These are phyloP conservation scores for Chionodraco myersi DNA, from an alignment of 2,113 vertebrate genomes.

Conservation along the genomic window DNA sequence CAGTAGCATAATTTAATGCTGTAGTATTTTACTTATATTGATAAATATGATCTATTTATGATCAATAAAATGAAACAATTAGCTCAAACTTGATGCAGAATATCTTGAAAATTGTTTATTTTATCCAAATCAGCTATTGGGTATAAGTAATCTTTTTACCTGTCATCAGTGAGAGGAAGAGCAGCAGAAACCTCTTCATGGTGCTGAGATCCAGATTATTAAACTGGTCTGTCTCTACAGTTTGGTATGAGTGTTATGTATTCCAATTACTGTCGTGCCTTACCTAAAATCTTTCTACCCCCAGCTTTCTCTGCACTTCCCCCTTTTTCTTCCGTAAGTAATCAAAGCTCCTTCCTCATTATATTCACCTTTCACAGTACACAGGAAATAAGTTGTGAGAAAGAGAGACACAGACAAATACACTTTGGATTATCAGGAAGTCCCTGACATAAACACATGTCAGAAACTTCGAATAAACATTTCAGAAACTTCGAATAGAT, in stretches of 20 bases:
- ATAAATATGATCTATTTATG: no score
- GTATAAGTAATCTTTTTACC: constrained; percentile 28
- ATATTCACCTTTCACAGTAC: no score
- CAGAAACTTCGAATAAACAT: no score
- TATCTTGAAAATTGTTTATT: background rate
- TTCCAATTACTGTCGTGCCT: background rate
- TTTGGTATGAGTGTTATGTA: background rate
- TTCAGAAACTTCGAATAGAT: no score
- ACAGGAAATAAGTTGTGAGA: background rate
- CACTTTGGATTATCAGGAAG: background rate
- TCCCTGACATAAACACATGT: background rate
- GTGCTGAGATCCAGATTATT: background rate
- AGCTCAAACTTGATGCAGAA: background rate
- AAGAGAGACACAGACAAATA: background rate
- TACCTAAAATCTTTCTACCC: accelerated
- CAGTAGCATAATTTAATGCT: background rate
- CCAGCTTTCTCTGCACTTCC: background rate
- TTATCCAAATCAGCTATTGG: background rate
- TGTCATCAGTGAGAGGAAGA: constrained; percentile 40
- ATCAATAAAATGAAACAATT: no score
- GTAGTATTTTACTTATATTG: background rate
- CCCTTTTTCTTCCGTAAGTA: background rate
- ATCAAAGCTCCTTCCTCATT: background rate
- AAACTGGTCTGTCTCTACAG: background rate
- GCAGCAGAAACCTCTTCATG: constrained; percentile 12